These are phyloP conservation scores for Paratrypauchen microcephalus DNA, from an alignment of 2,797 vertebrate species.

Conservation along the genomic window DNA sequence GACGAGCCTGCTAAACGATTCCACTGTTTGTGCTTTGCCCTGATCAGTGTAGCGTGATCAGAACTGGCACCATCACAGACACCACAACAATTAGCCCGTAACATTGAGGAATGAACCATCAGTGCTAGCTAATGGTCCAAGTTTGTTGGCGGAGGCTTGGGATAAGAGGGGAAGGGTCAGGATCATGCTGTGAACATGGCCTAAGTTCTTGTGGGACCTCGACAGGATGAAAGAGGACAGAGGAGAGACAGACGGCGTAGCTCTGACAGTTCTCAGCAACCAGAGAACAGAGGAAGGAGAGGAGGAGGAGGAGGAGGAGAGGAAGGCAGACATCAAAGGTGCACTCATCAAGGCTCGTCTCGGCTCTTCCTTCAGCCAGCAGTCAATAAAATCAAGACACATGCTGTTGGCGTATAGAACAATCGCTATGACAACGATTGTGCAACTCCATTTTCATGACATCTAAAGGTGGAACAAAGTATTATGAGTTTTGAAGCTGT, in stretches of 20 bases:
- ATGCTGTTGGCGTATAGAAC: constrained; percentile 17
- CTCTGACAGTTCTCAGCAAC: constrained; percentile 37
- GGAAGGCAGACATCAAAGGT: constrained; percentile 62
- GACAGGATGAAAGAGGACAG: constrained; percentile 46
- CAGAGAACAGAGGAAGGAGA: constrained; percentile 15
- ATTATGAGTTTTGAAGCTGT: no score
- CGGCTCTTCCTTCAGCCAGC: constrained; percentile 23
- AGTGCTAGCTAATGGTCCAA: constrained; percentile 29
- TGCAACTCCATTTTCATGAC: background rate
- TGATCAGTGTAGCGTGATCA: constrained; percentile 27
- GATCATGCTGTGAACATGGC: constrained; percentile 17
- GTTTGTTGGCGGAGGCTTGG: constrained; percentile 31
- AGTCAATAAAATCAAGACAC: constrained; percentile 31
- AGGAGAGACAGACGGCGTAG: constrained; percentile 27
- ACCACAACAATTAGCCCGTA: constrained; percentile 44
- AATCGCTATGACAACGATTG: constrained; percentile 12
- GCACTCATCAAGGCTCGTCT: constrained; percentile 54
- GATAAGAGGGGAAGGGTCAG: constrained; percentile 13
- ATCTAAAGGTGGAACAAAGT: no score
- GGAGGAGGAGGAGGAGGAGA: constrained; percentile 13
- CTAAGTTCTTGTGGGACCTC: constrained; percentile 23
- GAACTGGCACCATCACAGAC: constrained; percentile 20
- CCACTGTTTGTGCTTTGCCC: constrained; percentile 11
- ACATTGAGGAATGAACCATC: constrained; percentile 38
- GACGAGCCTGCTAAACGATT: constrained; percentile 22